Evolutionary conservation across 2,113 vertebrate species (phyloP), one percentile per base, ranked within the genome.

Genomic region (Grallaria varia): DNA sequence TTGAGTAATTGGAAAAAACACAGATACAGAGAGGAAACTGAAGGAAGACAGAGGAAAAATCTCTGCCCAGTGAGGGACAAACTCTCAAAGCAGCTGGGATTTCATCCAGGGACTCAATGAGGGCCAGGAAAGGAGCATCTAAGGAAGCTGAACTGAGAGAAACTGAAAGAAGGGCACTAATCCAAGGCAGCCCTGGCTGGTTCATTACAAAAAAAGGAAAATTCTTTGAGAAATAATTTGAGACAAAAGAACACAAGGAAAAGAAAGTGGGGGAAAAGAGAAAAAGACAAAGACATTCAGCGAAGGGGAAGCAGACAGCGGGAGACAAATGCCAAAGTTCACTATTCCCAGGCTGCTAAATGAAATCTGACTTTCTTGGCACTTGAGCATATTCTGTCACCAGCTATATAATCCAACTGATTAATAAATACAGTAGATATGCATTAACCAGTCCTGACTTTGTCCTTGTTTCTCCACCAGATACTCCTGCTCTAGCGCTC

Each of bases 101-200:
- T 96, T 93, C 67, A 73, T 91, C 96, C 93, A 95, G 89, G 82
- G 59, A 89, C 78, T 77, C 1, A 4, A 87, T 19, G 75, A 90
- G 64, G 95, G 94, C 93, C 94, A 96, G 82, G 63, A 96, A 97
- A 96, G 95, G 95, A 93, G 91, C 95, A 96, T 84, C 91, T 91
- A 94, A 83, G 84, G 87, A 91, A 95, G 78, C 62, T 71, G 87
- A 93, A 94, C 62, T 69, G 60, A 93, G 67, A 2, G 23, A 95
- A 93, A 73, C 45, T 58, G 60, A 74, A 85, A 58, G 78, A 91
- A 90, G 33, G 78, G 78, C 91, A 85, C 66, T 73, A 95, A 93
- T 73, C 53, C 78, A 94, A 87, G 49, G 58, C 77, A 84, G 74
- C 47, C 37, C 69, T 84, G 66, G 53, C 14, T 87, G 56, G 17